These are phyloP conservation scores for Pseudotriccus pelzelni DNA, from an alignment of 2,797 vertebrate species.

Conservation along the genomic window DNA sequence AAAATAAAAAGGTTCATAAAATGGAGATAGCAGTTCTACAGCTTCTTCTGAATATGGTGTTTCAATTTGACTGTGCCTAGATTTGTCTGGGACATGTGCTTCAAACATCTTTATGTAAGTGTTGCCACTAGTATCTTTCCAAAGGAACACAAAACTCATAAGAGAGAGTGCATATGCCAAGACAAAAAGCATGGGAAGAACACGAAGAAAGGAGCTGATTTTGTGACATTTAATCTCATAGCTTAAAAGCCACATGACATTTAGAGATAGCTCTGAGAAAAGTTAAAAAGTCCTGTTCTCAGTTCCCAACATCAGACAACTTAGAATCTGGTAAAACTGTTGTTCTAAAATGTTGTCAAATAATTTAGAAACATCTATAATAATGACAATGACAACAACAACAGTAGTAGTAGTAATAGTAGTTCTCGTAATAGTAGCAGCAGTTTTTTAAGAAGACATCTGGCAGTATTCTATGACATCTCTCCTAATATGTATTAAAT, in stretches of 20 bases:
- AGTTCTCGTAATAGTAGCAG: neutral
- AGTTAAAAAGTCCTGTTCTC: neutral
- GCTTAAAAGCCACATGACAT: neutral
- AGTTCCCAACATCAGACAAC: fast-evolving
- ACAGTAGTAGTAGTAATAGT: neutral
- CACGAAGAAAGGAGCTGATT: neutral
- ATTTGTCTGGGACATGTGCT: neutral
- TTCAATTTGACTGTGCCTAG: neutral
- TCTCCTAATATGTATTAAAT: neutral
- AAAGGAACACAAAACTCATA: neutral
- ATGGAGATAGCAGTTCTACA: neutral
- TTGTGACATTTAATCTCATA: neutral
- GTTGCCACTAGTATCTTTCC: neutral
- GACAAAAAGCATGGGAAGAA: neutral
- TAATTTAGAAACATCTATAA: neutral
- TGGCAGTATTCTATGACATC: neutral
- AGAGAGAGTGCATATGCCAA: neutral
- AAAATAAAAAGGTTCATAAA: neutral
- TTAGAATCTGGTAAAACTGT: neutral
- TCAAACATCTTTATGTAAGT: neutral
- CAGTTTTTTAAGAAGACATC: neutral
- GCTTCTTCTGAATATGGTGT: neutral
- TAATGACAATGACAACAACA: neutral
- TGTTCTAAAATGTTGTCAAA: neutral
- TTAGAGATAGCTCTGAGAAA: neutral